Conservation (phyloP, 2,888 invertebrate genomes). For the Philereme transversata region DNA sequence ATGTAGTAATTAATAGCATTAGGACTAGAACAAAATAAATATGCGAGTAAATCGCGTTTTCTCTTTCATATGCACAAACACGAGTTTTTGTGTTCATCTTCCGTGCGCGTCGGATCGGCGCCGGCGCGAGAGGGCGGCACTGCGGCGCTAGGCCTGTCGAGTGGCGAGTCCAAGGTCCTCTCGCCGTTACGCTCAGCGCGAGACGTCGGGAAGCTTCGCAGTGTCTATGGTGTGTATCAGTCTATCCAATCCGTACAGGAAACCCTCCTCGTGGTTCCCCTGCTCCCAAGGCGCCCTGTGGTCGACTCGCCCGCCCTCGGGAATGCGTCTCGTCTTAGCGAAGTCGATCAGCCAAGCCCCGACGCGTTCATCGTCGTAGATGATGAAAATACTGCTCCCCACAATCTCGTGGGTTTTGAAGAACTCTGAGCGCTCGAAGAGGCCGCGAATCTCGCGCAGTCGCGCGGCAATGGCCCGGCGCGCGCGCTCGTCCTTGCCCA, state of each 20-base stretch:
- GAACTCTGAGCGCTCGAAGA: constrained; percentile 92
- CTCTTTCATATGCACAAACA: constrained; percentile 70
- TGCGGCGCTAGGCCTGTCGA: constrained; percentile 57
- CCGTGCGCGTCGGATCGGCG: constrained; percentile 56
- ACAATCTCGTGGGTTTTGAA: constrained; percentile 96
- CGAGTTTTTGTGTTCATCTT: constrained; percentile 62
- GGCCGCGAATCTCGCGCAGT: constrained; percentile 89
- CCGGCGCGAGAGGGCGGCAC: constrained; percentile 41
- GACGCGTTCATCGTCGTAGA: constrained; percentile 94
- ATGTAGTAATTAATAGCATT: constrained; percentile 42
- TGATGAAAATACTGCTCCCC: constrained; percentile 96
- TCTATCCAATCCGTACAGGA: constrained; percentile 95
- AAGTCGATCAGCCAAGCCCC: constrained; percentile 99
- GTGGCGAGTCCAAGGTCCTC: constrained; percentile 72
- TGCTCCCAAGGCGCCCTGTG: constrained; percentile 94
- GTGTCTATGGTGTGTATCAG: constrained; percentile 88
- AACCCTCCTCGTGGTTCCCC: constrained; percentile 99
- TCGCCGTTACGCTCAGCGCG: constrained; percentile 71
- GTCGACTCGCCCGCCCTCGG: constrained; percentile 87
- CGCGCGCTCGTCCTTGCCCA: constrained; percentile 86
- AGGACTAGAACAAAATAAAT: constrained; percentile 75
- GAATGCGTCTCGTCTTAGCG: constrained; percentile 93
- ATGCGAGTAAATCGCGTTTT: constrained; percentile 66
- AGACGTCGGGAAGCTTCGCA: constrained; percentile 67
- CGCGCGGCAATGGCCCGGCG: constrained; percentile 88